These are phyloP conservation scores for Tupiocoris notatus DNA, from an alignment of 2,888 invertebrate genomes.

Conservation along the genomic window DNA sequence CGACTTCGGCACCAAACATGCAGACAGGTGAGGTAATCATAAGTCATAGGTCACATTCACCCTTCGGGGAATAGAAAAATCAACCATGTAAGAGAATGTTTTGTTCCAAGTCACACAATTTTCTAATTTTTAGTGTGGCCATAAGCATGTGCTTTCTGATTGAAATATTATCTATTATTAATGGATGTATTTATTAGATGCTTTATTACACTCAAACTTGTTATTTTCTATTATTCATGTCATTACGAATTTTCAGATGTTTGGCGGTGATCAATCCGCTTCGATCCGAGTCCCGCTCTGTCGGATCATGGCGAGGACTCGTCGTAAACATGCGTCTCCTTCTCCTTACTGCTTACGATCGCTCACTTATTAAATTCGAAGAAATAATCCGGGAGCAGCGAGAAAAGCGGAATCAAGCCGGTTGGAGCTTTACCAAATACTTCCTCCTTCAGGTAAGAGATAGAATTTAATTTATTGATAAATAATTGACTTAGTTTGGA, in stretches of 20 bases:
- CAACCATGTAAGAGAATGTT: too few relatives aligned
- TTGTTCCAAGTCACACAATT: too few relatives aligned
- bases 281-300: conserved; percentile 81
- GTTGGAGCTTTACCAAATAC: conserved; percentile 94
- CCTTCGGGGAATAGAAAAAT: too few relatives aligned
- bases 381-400: conserved; percentile 86
- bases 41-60: neutral
- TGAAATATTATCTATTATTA: too few relatives aligned
- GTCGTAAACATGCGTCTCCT: conserved; percentile 79
- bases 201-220: too few relatives aligned
- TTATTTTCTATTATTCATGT: too few relatives aligned
- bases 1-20: conserved; percentile 90
- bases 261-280: conserved; percentile 88
- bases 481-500: too few relatives aligned
- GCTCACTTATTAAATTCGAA: conserved; percentile 80
- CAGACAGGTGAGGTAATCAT: conserved; percentile 65
- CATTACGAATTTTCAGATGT: too few relatives aligned
- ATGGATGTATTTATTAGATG: too few relatives aligned
- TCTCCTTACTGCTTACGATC: conserved; percentile 81
- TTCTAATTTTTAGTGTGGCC: too few relatives aligned
- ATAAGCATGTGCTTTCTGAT: too few relatives aligned
- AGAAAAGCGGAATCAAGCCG: conserved; percentile 83
- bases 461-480: too few relatives aligned
- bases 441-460: conserved; percentile 77
- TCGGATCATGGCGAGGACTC: conserved; percentile 86